Evolutionary conservation across 2,113 vertebrate species (phyloP).

Genomic region (Carassius gibelio): DNA sequence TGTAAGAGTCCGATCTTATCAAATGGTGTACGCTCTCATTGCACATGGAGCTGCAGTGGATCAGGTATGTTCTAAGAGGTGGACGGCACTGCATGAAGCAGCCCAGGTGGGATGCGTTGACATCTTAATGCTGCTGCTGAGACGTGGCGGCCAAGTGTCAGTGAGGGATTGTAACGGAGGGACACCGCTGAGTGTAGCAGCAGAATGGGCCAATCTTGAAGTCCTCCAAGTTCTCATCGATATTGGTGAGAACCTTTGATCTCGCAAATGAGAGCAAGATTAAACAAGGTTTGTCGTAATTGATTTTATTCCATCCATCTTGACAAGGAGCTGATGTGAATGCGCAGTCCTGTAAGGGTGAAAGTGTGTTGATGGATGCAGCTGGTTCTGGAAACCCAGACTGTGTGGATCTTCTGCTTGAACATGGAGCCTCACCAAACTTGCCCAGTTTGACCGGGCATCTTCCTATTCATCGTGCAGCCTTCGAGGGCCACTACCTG

Average conservation of each 20-base stretch:
- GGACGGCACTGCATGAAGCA: conserved; percentile 85
- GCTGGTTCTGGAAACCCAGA: conserved; percentile 81
- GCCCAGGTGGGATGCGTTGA: conserved; percentile 78
- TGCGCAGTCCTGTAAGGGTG: conserved; percentile 78
- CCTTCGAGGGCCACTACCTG: conserved; percentile 84
- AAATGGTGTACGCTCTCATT: conserved; percentile 76
- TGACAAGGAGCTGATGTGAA: conserved; percentile 79
- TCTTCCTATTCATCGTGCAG: conserved; percentile 85
- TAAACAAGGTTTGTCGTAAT: not conserved
- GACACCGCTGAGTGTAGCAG: conserved; percentile 79
- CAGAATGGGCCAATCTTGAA: conserved; percentile 79
- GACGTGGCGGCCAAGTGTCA: conserved; percentile 72
- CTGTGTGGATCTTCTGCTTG: conserved; percentile 82
- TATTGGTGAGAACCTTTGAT: conserved; percentile 64
- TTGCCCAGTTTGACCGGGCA: conserved; percentile 78
- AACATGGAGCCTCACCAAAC: conserved; percentile 83
- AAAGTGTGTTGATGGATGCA: conserved; percentile 82
- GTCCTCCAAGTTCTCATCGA: conserved; percentile 84
- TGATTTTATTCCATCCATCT: not conserved
- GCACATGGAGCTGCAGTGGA: conserved; percentile 75
- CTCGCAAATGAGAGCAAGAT: not conserved
- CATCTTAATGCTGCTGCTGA: conserved; percentile 77
- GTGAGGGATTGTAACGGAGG: conserved; percentile 80
- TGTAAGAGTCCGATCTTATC: conserved; percentile 72
- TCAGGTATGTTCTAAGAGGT: conserved; percentile 79